phyloP scores from a whole-genome alignment of 2,113 vertebrate genomes.

The Phoenicopterus ruber region DNA sequence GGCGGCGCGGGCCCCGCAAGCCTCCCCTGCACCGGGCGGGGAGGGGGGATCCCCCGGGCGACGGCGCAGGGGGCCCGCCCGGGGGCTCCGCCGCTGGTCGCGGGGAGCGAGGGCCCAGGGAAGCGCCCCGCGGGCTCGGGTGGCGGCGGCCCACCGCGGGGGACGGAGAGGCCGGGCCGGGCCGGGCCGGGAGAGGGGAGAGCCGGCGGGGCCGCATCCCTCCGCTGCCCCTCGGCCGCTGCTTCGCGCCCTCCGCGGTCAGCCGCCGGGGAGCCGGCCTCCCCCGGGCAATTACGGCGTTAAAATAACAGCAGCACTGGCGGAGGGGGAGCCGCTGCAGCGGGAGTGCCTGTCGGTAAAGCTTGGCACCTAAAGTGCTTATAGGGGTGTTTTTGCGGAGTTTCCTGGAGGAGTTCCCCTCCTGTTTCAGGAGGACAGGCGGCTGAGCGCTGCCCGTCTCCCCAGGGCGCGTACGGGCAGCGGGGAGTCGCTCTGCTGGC shows the following conservation, averaged over 20 bases:
- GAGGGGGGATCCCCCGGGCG: too few relatives aligned
- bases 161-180: too few relatives aligned
- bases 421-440: accelerated
- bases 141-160: background rate
- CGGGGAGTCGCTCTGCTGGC: background rate
- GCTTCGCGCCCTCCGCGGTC: too few relatives aligned
- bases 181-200: too few relatives aligned
- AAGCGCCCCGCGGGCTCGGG: background rate
- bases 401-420: background rate
- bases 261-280: too few relatives aligned
- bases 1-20: too few relatives aligned
- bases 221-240: background rate
- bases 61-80: too few relatives aligned
- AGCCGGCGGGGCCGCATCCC: background rate
- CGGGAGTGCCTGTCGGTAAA: background rate
- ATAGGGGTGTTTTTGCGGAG: accelerated
- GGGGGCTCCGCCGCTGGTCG: background rate
- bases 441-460: background rate
- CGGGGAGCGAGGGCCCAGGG: too few relatives aligned
- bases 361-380: accelerated
- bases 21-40: background rate
- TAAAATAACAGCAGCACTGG: accelerated
- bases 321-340: background rate
- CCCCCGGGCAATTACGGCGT: accelerated
- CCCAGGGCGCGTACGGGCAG: too few relatives aligned